phyloP scores from a whole-genome alignment of 1,140 invertebrate genomes.

The Drosophila trapezifrons region DNA sequence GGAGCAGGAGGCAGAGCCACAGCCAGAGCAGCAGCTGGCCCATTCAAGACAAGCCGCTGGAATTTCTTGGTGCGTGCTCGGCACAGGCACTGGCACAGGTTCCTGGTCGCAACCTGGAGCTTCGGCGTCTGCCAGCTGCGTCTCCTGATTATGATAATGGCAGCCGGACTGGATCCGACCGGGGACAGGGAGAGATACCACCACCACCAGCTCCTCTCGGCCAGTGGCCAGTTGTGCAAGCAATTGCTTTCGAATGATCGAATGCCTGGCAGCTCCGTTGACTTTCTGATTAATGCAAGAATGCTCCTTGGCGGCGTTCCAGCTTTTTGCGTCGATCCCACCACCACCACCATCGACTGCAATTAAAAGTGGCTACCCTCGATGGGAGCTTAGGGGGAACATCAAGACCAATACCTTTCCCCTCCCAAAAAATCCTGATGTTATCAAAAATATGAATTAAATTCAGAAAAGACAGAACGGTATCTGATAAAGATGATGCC shows the following conservation, averaged over 20 bases:
- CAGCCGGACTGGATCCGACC: constrained; percentile 29
- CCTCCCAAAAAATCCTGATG: not conserved
- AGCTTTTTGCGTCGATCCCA: constrained; percentile 48
- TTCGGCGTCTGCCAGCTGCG: constrained; percentile 76
- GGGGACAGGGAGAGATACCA: constrained; percentile 17
- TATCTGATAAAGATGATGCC: no score
- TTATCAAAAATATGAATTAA: not conserved
- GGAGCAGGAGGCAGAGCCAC: constrained; percentile 28
- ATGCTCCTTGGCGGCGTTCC: constrained; percentile 73
- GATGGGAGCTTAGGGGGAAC: not conserved
- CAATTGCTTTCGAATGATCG: constrained; percentile 77
- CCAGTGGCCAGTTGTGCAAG: constrained; percentile 32
- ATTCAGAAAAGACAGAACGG: not conserved
- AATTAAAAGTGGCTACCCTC: constrained; percentile 72
- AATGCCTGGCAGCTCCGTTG: constrained; percentile 78
- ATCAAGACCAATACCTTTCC: not conserved
- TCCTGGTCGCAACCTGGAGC: constrained; percentile 20
- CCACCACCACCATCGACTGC: constrained; percentile 40
- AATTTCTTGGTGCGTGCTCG: constrained; percentile 84
- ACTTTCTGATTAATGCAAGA: constrained; percentile 83
- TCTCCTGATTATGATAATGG: constrained; percentile 80
- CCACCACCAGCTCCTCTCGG: constrained; percentile 1
- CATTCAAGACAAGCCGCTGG: constrained; percentile 81
- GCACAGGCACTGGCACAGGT: constrained; percentile 64
- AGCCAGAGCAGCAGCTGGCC: constrained; percentile 44